Conservation (phyloP, 2,113 vertebrate genomes). For the Paracanthobrama guichenoti region DNA sequence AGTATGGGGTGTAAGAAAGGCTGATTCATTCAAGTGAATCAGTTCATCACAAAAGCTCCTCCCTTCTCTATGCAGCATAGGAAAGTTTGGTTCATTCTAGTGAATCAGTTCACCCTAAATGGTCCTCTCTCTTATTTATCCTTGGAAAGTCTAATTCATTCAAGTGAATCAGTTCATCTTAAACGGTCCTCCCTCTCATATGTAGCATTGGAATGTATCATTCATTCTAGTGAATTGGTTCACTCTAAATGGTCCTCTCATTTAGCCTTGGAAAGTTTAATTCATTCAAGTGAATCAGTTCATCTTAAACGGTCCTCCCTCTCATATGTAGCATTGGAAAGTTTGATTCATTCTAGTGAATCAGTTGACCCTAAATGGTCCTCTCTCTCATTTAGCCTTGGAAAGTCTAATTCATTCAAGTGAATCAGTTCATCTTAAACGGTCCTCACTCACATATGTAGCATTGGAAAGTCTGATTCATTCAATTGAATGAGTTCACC, state of each 20-base stretch:
- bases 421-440: background rate
- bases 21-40: background rate
- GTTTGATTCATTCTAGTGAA: background rate
- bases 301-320: background rate
- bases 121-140: background rate
- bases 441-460: background rate
- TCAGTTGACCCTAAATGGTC: background rate
- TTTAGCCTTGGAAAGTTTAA: background rate
- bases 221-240: background rate
- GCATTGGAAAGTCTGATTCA: background rate
- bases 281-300: background rate
- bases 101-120: background rate
- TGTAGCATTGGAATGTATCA: fast-evolving
- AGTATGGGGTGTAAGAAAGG: background rate
- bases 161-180: fast-evolving
- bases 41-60: background rate
- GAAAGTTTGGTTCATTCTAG: background rate
- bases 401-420: background rate
- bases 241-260: background rate
- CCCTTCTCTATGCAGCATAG: background rate
- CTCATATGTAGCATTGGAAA: background rate
- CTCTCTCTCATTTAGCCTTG: background rate
- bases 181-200: background rate
- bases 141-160: background rate
- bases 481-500: background rate